Percentiles rank a stretch among this genome's conserved stretches.
Evolutionary conservation across 2,113 vertebrate species (phyloP).

Genomic region (Cisticola juncidis): DNA sequence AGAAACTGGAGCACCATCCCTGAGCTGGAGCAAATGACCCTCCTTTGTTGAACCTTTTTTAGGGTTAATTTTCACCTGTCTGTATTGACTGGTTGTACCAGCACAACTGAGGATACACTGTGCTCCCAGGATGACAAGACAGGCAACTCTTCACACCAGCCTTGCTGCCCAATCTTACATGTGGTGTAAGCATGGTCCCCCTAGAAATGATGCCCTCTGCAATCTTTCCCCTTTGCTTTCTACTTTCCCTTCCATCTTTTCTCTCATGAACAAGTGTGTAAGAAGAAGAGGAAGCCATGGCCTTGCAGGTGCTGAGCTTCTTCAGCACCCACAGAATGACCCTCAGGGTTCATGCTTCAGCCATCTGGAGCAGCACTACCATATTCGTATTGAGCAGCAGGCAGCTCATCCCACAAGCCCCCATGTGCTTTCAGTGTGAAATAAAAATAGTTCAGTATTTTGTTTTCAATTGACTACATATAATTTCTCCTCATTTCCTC

Average conservation of each 20-base stretch:
- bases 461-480: background rate
- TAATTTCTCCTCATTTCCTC: background rate
- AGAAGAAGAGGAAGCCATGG: background rate
- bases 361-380: background rate
- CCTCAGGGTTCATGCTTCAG: background rate
- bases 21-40: background rate
- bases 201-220: background rate
- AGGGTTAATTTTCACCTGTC: background rate
- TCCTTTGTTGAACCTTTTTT: background rate
- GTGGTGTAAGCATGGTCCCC: rapidly evolving
- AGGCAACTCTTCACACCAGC: background rate
- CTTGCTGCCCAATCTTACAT: background rate
- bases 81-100: background rate
- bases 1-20: background rate
- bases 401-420: background rate
- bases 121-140: background rate
- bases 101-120: background rate
- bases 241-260: background rate
- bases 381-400: background rate
- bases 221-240: background rate
- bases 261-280: background rate
- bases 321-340: background rate
- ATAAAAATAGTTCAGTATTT: background rate
- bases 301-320: background rate
- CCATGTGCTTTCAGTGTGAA: background rate